Evolutionary conservation across 2,113 vertebrate species (phyloP), one percentile per base, ranked within the genome.

Genomic region (Lates calcarifer): DNA sequence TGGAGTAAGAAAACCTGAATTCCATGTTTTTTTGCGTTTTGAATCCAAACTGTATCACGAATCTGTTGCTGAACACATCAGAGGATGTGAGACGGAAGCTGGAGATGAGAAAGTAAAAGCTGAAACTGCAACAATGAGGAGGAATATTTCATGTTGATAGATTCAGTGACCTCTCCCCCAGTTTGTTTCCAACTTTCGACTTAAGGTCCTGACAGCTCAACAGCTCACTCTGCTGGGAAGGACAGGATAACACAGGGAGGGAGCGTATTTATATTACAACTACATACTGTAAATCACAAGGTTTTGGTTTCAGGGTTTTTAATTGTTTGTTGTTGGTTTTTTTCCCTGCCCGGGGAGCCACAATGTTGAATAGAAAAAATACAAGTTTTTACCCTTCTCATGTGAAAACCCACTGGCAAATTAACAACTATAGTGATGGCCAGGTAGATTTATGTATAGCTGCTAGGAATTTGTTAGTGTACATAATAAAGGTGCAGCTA

Each of bases 191-290:
- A 47, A 49, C 14, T 11, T 0, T 20, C 7, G 35, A 57, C 28
- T 18, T 13, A 17, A 7, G 13, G 66, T 31, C 43, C 35, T 69
- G 43, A 6, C 17, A 39, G 56, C 18, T 43, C 82, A 29, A 80
- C 47, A 66, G 74, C 85, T 85, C 81, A 80, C 86, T 66, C 89
- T 89, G 41, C 82, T 88, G 91, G 63, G 9, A 31, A 69, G 15
- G 7, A 71, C 61, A 61, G 51, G 41, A 45, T 20, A 41, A 63
- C 47, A 28, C 63, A 43, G 9, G 3, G 17, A 45, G 33, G 31
- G 28, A 75, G 17, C 33, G 31, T 43, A 13, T 53, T 66, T 39
- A 33, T 24, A 33, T 71, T n/a, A 2, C 14, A 28, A 29, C 61
- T 11, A 22, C 45, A 37, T 13, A n/a, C 10, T 22, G 12, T 47